These are phyloP conservation scores for Merodon equestris DNA, from an alignment of 2,888 invertebrate genomes.

Conservation along the genomic window DNA sequence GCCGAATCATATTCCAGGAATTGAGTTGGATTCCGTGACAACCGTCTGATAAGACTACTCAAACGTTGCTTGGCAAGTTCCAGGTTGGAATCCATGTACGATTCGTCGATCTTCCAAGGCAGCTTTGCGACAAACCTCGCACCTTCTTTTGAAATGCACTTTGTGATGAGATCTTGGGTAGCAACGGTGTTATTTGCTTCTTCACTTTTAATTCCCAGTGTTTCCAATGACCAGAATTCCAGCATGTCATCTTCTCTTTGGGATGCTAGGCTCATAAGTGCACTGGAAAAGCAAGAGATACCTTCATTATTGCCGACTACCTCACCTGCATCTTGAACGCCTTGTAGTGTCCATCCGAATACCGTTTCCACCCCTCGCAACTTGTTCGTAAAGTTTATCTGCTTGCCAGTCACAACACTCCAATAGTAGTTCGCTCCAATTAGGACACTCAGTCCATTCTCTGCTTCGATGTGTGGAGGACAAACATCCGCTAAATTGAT, in stretches of 20 bases:
- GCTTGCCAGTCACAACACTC: slow-evolving; percentile 6
- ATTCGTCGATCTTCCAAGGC: slow-evolving; percentile 7
- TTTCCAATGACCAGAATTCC: slow-evolving; percentile 15
- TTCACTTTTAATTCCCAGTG: slow-evolving; percentile 11
- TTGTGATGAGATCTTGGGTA: slow-evolving; percentile 7
- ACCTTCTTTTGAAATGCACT: slow-evolving; percentile 12
- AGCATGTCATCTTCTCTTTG: no score
- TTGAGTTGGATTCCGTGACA: slow-evolving; percentile 7
- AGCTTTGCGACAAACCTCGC: slow-evolving; percentile 7
- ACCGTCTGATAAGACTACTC: background rate
- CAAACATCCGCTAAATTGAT: slow-evolving; percentile 14
- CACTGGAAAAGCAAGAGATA: no score
- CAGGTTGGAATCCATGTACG: background rate
- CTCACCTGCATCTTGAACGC: no score
- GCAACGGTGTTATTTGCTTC: background rate
- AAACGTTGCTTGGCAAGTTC: slow-evolving; percentile 11
- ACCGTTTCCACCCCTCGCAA: no score
- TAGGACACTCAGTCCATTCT: slow-evolving; percentile 12
- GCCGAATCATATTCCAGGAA: slow-evolving; percentile 15
- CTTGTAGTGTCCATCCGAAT: background rate
- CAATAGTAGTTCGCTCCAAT: slow-evolving; percentile 19
- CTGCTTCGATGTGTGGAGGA: background rate
- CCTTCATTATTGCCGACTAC: no score
- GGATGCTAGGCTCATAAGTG: no score
- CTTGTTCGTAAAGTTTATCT: background rate